Evolutionary conservation across 2,113 vertebrate genomes (phyloP), one percentile per base, ranked within the genome.

Genomic region (Entelurus aequoreus): DNA sequence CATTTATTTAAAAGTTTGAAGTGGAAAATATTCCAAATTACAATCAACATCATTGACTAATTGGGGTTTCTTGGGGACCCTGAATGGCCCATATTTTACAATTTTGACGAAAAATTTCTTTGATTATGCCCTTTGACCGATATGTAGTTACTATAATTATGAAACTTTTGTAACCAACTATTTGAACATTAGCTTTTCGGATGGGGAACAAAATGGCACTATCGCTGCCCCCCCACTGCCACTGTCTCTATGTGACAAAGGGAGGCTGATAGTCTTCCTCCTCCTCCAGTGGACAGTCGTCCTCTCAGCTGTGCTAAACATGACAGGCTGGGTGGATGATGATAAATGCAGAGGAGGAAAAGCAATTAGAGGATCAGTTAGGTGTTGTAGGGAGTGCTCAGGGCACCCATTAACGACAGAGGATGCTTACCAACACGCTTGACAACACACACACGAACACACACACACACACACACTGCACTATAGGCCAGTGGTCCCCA

Each of bases 321-420:
- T 85, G 86, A 87, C 88, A 89, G 80, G 76, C 71, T 46, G 28
- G 74, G 77, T 77, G 87, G 83, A 90, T 90, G 88, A 89, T 87
- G 87, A 90, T 90, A 86, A 89, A 90, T 90, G 87, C 81, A 83
- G 83, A 84, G 82, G 84, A 81, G 80, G 82, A 89, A 88, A 91
- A 90, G 89, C 86, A 89, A 90, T 90, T 87, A 90, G 79, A 82
- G 83, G 72, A 84, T 82, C 87, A 83, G 84, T 87, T 85, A 87
- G 84, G 84, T 84, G 82, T 79, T 85, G 84, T 87, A 69, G 79
- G 75, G 77, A 84, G 78, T 60, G 64, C 80, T 84, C 75, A 80
- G 73, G 85, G 80, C 80, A 65, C 80, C 86, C 86, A 84, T 82
- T 89, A 87, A 80, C 76, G 76, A 81, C 84, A 82, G 77, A 77